phyloP scores from a whole-genome alignment of 2,113 vertebrate genomes.

The Hemichromis elongatus region DNA sequence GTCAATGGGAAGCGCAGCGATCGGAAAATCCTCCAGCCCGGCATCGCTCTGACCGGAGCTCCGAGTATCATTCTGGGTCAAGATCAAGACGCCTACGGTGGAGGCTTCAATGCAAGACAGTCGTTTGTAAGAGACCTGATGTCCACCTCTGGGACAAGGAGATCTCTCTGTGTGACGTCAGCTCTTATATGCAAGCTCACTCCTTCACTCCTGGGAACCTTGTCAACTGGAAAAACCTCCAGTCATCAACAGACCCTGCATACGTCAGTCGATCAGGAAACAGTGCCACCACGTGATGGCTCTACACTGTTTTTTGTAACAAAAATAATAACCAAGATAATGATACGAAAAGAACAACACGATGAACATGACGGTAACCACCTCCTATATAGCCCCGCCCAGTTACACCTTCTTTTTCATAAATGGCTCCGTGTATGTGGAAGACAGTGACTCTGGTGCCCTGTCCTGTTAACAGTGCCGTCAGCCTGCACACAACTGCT shows the following conservation, averaged over 20 bases:
- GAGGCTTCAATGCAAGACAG: background rate
- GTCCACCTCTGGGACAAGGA: background rate
- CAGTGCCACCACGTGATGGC: conserved; percentile 54
- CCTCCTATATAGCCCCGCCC: conserved; percentile 48
- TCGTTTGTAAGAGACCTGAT: background rate
- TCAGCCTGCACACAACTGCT: background rate
- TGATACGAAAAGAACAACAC: conserved; percentile 46
- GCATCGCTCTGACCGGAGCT: too few species aligned
- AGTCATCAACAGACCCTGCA: conserved; percentile 45
- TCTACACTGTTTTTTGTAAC: conserved; percentile 73
- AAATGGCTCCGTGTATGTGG: background rate
- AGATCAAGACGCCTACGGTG: background rate
- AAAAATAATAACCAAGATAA: conserved; percentile 56
- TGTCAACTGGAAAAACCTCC: background rate
- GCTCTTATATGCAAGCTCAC: background rate
- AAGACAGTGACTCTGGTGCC: background rate
- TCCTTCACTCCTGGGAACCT: background rate
- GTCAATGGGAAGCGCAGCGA: background rate
- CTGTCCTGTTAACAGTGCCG: background rate
- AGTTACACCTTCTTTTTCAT: conserved; percentile 34
- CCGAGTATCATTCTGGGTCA: background rate
- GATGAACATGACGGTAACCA: conserved; percentile 50
- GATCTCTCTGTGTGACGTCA: background rate
- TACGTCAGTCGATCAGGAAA: conserved; percentile 56
- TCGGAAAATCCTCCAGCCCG: background rate